Conservation (phyloP, 2,888 invertebrate species). For the Lepidocyrtinus sp. region DNA sequence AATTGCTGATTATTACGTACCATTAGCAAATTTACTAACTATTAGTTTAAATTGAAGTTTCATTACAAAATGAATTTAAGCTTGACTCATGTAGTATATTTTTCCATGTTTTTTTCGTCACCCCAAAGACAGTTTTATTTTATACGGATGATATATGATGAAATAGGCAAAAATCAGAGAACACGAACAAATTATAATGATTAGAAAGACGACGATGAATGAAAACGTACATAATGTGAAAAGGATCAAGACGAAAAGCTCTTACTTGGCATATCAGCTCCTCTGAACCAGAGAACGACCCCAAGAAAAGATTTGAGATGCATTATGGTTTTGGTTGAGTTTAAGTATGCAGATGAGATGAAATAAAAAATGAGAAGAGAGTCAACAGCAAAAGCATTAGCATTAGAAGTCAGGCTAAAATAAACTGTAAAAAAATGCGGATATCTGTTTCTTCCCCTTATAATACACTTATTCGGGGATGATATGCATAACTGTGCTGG, state of each 20-base stretch:
- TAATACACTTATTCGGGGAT: conserved; percentile 34
- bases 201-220: conserved; percentile 36
- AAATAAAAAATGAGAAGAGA: not conserved
- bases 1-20: too few species aligned
- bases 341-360: not conserved
- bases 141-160: too few species aligned
- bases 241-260: conserved; percentile 52
- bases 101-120: not conserved
- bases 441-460: conserved; percentile 32
- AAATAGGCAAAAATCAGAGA: too few species aligned
- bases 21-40: too few species aligned
- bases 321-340: not conserved
- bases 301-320: not conserved
- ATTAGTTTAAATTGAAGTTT: too few species aligned
- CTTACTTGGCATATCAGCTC: conserved; percentile 44
- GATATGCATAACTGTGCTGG: conserved; percentile 41
- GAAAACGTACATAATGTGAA: conserved; percentile 49
- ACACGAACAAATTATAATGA: too few species aligned
- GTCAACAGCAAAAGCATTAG: not conserved
- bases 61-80: conserved; percentile 15
- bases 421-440: not conserved
- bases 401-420: conserved; percentile 1
- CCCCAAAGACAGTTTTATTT: not conserved
- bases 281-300: not conserved
- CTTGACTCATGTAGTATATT: conserved; percentile 6